Evolutionary conservation across 2,113 vertebrate species (phyloP), one percentile per base, ranked within the genome.

Genomic region (Triplophysa tibetana): DNA sequence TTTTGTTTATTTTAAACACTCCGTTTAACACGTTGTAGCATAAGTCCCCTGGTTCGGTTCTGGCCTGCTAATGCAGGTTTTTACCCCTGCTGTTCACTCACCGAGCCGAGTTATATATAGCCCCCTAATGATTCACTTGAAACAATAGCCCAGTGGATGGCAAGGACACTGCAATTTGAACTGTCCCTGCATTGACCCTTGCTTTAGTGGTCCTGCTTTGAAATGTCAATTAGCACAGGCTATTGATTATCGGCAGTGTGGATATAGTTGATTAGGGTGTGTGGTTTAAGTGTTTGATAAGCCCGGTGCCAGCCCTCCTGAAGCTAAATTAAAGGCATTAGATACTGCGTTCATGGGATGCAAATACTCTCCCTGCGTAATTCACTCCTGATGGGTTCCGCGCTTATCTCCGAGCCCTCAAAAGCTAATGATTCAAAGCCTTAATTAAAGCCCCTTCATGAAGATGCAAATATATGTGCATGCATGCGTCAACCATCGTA

Each of bases 391-490:
- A 63, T 73, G 80, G 79, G 87, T 82, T 88, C 52, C 82, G 75
- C 67, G 84, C 82, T 88, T 87, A 89, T 93, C 86, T 21, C 79
- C n/a, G 81, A 77, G 78, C 83, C 85, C 80, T 83, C 80, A 85
- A 89, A 90, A 86, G 83, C 84, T 83, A 87, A 84, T 85, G 81
- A 87, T 89, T 89, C 82, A 83, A 85, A 87, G 83, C 82, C 82
- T 80, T 91, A 88, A 91, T 92, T 90, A 91, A 93, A 91, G 87
- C 56, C n/a, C 81, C 88, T 90, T 90, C 87, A 92, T 91, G 84
- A 91, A 90, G 83, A 92, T 92, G 89, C 89, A 91, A 91, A 92
- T 90, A 87, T 90, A 91, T 92, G 88, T 91, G 88, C 88, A 91
- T 91, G 88, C 88, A 91, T 87, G 58, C 77, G 73, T 77, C 23